Percentiles rank a stretch among this genome's conserved stretches.
These are phyloP conservation scores for Zalophus californianus DNA, from an alignment of 2,797 vertebrate genomes.

Conservation along the genomic window DNA sequence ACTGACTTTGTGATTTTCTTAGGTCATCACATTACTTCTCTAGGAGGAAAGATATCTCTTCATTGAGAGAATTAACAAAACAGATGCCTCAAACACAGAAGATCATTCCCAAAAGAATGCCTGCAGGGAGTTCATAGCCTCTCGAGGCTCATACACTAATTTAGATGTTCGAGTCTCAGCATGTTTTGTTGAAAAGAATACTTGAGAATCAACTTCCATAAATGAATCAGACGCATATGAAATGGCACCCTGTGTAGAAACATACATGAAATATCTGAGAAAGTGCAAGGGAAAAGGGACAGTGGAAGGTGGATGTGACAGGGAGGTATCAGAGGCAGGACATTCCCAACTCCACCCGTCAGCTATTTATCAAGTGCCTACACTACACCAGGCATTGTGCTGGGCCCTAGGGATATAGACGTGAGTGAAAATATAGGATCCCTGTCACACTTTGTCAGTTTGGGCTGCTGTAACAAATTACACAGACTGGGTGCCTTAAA, in stretches of 20 bases:
- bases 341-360: neutral
- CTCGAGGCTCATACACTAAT: neutral
- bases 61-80: neutral
- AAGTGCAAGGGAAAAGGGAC: neutral
- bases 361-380: neutral
- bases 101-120: neutral
- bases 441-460: neutral
- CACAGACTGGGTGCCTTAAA: neutral
- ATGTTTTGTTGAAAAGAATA: neutral
- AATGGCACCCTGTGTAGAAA: neutral
- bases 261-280: neutral
- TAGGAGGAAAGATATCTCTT: neutral
- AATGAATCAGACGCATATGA: neutral
- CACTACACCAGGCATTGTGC: neutral
- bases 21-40: conserved; percentile 26
- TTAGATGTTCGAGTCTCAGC: neutral
- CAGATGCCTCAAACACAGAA: neutral
- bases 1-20: neutral
- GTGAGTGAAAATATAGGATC: neutral
- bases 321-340: neutral
- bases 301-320: neutral
- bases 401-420: neutral
- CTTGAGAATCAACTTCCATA: neutral
- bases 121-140: neutral
- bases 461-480: neutral